Evolutionary conservation across 2,113 vertebrate genomes (phyloP), one percentile per base, ranked within the genome.

Genomic region (Xyrauchen texanus): DNA sequence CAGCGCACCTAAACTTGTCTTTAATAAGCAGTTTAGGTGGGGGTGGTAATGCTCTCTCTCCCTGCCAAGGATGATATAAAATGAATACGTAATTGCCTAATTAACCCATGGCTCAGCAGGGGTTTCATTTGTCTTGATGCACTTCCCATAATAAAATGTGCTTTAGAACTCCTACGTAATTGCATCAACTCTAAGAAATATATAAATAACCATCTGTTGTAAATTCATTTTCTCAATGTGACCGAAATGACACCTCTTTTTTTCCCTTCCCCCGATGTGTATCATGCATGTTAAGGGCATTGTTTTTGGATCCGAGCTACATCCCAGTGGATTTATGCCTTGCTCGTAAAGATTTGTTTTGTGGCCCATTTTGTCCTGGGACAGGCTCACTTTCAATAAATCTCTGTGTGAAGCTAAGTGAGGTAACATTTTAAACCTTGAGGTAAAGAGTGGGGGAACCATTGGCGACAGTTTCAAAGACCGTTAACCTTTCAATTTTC

Each of bases 161-260:
- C 83, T 81, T 83, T 84, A 79, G 80, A 80, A 80, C 52, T 86
- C 82, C 70, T 64, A 83, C 65, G 66, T 85, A 85, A 88, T 82
- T 47, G 52, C 82, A 85, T 89, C 76, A 78, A 63, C 84, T 86
- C 84, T 68, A 66, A 76, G 79, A 89, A 80, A 84, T 63, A 53
- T 76, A 84, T 86, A 80, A 84, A 82, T 83, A 82, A 86, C 81
- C 86, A 90, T 88, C 85, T 89, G 88, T 85, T 85, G 85, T 84
- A 84, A 79, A 85, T 79, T 85, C 68, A 79, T 13, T 64, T 85
- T 84, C 64, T 85, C 80, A 83, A 85, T 80, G 80, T 88, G 84
- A 89, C 84, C 82, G 58, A 75, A 77, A 42, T 86, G 74, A 68
- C 76, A 82, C 46, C 47, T 73, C 34, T 69, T 21, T 55, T 55